phyloP scores from a whole-genome alignment of 2,888 invertebrate species.

The Acleris emargana region DNA sequence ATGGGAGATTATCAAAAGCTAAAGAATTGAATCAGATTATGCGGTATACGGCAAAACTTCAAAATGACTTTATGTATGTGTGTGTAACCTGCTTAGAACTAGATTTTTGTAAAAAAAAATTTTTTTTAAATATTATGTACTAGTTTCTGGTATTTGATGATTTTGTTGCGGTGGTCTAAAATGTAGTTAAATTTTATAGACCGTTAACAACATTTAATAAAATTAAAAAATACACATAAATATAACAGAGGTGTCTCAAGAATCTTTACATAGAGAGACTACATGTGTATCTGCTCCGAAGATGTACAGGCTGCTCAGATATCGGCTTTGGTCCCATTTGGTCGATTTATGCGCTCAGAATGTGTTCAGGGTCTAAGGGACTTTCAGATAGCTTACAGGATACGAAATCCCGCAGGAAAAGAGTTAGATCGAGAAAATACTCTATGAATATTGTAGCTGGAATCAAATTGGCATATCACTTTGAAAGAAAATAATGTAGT shows the following conservation, averaged over 20 bases:
- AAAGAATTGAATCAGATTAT: no score
- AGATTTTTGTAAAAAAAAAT: no score
- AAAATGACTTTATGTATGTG: no score
- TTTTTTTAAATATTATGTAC: no score
- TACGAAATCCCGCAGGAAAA: neutral
- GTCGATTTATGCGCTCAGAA: conserved; percentile 31
- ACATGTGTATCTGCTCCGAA: conserved; percentile 6
- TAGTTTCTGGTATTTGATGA: no score
- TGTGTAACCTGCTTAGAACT: no score
- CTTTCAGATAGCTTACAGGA: conserved; percentile 28
- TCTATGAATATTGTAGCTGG: neutral
- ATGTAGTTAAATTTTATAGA: no score
- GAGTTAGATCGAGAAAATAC: neutral
- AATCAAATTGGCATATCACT: neutral
- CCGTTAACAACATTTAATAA: no score
- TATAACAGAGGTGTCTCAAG: neutral
- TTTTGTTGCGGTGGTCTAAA: no score
- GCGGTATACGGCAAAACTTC: no score
- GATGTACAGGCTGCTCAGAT: conserved; percentile 25
- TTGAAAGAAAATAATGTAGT: neutral
- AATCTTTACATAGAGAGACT: conserved; percentile 2
- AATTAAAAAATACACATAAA: neutral
- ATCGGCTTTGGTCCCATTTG: conserved; percentile 23
- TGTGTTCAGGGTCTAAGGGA: conserved; percentile 27
- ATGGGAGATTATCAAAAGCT: no score